phyloP scores from a whole-genome alignment of 2,888 invertebrate genomes.

The Tetragonula carbonaria region DNA sequence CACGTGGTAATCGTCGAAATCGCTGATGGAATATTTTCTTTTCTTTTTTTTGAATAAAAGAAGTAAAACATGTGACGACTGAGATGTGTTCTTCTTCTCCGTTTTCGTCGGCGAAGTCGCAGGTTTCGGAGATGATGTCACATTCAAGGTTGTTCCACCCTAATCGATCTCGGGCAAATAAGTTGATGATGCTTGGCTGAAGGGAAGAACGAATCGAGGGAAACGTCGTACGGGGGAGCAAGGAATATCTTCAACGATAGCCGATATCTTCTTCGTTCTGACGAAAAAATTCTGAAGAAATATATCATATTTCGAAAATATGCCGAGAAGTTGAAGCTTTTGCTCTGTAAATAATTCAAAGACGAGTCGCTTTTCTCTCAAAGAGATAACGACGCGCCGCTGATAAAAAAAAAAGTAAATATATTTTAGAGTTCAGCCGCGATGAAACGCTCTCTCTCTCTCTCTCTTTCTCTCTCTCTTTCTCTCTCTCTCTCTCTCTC shows the following conservation, averaged over 20 bases:
- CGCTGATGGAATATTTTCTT: constrained; percentile 7
- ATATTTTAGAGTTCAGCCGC: background rate
- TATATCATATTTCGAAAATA: no score
- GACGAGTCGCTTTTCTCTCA: no score
- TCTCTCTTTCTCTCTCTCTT: background rate
- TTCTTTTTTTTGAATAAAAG: background rate
- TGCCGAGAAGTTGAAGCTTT: no score
- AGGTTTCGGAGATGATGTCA: constrained; percentile 33
- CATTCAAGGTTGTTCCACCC: constrained; percentile 23
- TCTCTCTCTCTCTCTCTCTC: background rate
- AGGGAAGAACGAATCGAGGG: constrained; percentile 1
- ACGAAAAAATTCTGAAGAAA: no score
- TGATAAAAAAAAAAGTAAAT: background rate
- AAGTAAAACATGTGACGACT: background rate
- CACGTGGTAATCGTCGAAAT: background rate
- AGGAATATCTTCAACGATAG: background rate
- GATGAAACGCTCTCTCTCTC: background rate
- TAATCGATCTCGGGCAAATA: constrained; percentile 39
- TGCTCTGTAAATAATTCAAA: no score
- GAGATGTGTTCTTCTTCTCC: background rate
- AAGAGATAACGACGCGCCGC: background rate
- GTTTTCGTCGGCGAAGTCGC: background rate
- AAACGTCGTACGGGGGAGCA: background rate
- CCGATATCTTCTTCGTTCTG: no score
- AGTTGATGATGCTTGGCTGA: background rate